A percentile compares a stretch with the other conserved stretches of the same genome.
Evolutionary conservation across 92 coral and sea anemone genomes (phyloP).

Genomic region (Muricea muricata): DNA sequence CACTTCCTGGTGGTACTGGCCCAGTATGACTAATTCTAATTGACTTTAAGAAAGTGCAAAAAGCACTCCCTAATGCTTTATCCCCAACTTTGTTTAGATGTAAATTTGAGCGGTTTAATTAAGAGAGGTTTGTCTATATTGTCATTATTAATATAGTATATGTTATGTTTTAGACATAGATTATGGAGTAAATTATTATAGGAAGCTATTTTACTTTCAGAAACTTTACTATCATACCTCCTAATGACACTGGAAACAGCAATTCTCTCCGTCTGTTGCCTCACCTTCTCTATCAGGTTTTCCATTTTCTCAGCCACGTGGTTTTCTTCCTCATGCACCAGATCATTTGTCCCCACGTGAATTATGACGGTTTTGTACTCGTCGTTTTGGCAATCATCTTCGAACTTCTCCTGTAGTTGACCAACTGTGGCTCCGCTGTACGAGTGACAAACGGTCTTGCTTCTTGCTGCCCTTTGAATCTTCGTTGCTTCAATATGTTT

Average conservation of each 20-base stretch:
- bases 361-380: not conserved
- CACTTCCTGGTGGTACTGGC: not conserved
- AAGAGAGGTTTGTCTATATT: not conserved
- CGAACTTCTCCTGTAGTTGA: not conserved
- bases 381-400: not conserved
- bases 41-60: conserved; percentile 23
- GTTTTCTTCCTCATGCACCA: no score
- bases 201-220: not conserved
- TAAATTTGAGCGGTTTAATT: conserved; percentile 3
- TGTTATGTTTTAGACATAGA: not conserved
- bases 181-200: not conserved
- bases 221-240: conserved; percentile 2
- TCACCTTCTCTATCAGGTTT: not conserved
- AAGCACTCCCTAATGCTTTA: conserved; percentile 21
- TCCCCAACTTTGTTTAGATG: conserved; percentile 11
- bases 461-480: no score
- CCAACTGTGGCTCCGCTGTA: conserved; percentile 3
- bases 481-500: no score
- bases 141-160: conserved; percentile 2
- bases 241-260: conserved; percentile 3
- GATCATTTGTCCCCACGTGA: not conserved
- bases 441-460: not conserved
- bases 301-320: conserved; percentile 15
- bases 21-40: not conserved
- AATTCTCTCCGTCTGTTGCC: not conserved